Evolutionary conservation across 1,140 invertebrate genomes (phyloP), one percentile per base, ranked within the genome.

Genomic region (Linepithema humile): DNA sequence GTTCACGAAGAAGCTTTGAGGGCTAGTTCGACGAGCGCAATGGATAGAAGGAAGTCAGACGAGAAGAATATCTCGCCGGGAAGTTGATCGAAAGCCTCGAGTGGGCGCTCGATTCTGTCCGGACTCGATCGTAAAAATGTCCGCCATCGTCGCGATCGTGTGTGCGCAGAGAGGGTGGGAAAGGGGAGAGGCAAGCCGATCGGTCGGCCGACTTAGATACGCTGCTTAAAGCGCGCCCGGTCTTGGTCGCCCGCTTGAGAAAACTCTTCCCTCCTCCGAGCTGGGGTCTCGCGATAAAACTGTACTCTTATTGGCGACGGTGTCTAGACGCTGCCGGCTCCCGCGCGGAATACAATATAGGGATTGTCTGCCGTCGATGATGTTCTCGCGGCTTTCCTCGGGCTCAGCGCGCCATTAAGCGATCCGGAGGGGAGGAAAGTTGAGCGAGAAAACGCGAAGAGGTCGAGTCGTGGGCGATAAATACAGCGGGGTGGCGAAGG

Each of bases 271-370:
- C 29, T 45, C 26, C 20, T 17, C 12, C 15, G 6, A 32, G 40
- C 26, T n/a, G 10, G 32, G 65, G 35, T 50, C 35, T 35, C 23
- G 40, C 69, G 69, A 82, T 82, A 82, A 82, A 75, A 82, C 78
- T 73, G 53, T 12, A 26, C 55, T 82, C 15, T 60, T 50, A 74
- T 60, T 74, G 64, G 35, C 38, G 59, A 75, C 20, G 32, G 23
- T 55, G 40, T 50, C 9, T 45, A 17, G 67, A 82, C 29, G 23
- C 40, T 35, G 23, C 40, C 23, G 26, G 32, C 50, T 57, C 40
- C 40, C 40, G 29, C 29, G 26, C 23, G 55, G 69, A 82, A 82
- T 74, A 82, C 53, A 82, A 82, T 48, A 43, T 57, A 17, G 50
- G 15, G 48, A 55, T 15, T 23, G 35, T 38, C 35, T 40, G 75